Evolutionary conservation across 2,113 vertebrate genomes (phyloP), one percentile per base, ranked within the genome.

Genomic region (Herpailurus yagouaroundi): DNA sequence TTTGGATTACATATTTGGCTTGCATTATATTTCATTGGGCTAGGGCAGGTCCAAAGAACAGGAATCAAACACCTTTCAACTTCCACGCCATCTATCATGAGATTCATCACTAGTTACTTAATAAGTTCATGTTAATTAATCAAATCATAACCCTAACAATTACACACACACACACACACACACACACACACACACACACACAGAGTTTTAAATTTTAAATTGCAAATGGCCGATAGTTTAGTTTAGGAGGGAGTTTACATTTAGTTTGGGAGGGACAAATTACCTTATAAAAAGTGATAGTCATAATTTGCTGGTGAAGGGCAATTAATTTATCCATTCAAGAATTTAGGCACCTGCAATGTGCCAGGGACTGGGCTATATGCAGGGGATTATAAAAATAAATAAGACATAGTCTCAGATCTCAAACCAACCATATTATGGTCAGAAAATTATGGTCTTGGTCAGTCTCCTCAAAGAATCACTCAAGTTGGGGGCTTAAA

Each of bases 361-460:
- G 55, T 48, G 60, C 14, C 57, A 80, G 66, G 66, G 64, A 66
- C 31, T 52, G 52, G 23, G 60, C 8, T 52, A 83, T 31, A 15
- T 41, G 15, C 11, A 50, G 1, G 64, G 1, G 36, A 55, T 86
- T 90, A 87, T 2, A 96, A 66, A 97, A 97, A 82, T 79, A 71
- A 95, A 21, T 6, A 91, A 94, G 48, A 91, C 14, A 48, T 77
- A 16, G 60, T 41, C 15, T 27, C 25, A 41, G 16, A 82, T 97
- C 73, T 94, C 83, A 33, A 95, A 91, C 5, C 80, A n/a, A 11
- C 55, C 16, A 31, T 66, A n/a, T 33, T 93, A 12, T 25, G 82
- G 33, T 82, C 63, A 74, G 57, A 77, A 97, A 97, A 92, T 45
- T 96, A 85, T 31, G 33, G 13, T 68, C 95, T 92, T 73, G 41